Conservation (phyloP, 2,113 vertebrate genomes). For the Nicator chloris region DNA sequence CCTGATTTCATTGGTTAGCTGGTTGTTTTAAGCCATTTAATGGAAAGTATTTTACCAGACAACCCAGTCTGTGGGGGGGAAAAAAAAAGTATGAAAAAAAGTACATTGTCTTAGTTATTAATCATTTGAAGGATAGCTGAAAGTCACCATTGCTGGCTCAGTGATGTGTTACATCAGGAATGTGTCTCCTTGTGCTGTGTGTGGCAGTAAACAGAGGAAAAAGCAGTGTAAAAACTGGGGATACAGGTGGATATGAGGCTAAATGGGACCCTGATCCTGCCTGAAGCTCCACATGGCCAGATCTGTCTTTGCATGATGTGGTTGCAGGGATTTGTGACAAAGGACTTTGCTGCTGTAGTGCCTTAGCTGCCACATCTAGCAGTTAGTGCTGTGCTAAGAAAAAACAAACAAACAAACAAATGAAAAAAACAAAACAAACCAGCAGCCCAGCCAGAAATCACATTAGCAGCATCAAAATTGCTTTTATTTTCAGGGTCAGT, state of each 20-base stretch:
- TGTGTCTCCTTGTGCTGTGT: background rate
- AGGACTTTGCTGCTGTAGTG: background rate
- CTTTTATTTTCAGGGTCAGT: constrained; percentile 18
- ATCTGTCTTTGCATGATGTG: background rate
- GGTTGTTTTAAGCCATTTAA: background rate
- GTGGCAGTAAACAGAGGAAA: background rate
- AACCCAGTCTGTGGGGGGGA: fast-evolving
- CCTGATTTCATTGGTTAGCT: background rate
- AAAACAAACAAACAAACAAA: background rate
- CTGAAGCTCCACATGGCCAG: background rate
- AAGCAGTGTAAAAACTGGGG: background rate
- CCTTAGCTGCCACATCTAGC: background rate
- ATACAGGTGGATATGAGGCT: background rate
- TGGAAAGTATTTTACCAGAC: background rate
- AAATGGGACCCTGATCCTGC: background rate
- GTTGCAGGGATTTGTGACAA: background rate
- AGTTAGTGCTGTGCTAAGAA: background rate
- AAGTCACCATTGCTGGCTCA: background rate
- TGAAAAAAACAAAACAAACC: background rate
- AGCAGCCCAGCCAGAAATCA: background rate
- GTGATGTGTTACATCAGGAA: background rate
- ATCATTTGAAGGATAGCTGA: background rate
- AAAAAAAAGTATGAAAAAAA: background rate
- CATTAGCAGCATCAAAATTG: constrained; percentile 16
- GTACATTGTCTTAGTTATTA: background rate